Base-by-base conservation (phyloP, 1,140 invertebrate species). In the Sarcophaga peregrina region DNA sequence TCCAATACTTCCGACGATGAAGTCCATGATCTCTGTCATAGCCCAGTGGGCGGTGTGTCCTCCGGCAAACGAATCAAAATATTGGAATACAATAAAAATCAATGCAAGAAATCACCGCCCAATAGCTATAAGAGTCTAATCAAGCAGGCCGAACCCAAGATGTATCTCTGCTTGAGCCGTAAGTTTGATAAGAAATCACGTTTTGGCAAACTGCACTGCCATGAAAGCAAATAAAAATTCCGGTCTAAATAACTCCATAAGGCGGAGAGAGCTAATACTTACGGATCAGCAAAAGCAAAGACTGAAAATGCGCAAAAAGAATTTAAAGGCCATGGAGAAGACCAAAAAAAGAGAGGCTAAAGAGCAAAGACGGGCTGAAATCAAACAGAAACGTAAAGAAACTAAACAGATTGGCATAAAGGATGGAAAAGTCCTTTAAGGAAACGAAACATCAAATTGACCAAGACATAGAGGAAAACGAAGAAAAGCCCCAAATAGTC, bases 101-200 rank as follows among this genome's bases (percentile, higher is more conserved):
- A 84, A 50, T 83, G 83, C 81, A 90, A 89, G 72, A 89, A 89
- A 83, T 82, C 89, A 47, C 85, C 88, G 15, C 82, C 85, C 10
- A 89, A 86, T 73, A 88, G 90, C 80, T 90, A 90, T 82, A 90
- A 90, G 81, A 90, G 85, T 82, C 85, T 90, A 45, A 90, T 90
- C 58, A 90, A 89, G 80, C 90, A 89, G 86, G 86, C 88, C 7
- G 88, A 90, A 82, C 88, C 89, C 17, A 88, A 87, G 73, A 85
- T 86, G 8, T 89, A 87, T 82, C 48, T 91, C 50, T 87, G 84
- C 76, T 82, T 86, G 17, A 88, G 88, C 5, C 86, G 88, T 15
- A 86, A 86, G 25, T 85, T 86, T 9, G 83, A 91, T 10, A 84
- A 85, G n/a, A 91, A 91, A 8, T 81, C 88, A 11, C 84, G 83